Evolutionary conservation across 2,888 invertebrate species (phyloP), one percentile per base, ranked within the genome.

Genomic region (Agriotes lineatus): DNA sequence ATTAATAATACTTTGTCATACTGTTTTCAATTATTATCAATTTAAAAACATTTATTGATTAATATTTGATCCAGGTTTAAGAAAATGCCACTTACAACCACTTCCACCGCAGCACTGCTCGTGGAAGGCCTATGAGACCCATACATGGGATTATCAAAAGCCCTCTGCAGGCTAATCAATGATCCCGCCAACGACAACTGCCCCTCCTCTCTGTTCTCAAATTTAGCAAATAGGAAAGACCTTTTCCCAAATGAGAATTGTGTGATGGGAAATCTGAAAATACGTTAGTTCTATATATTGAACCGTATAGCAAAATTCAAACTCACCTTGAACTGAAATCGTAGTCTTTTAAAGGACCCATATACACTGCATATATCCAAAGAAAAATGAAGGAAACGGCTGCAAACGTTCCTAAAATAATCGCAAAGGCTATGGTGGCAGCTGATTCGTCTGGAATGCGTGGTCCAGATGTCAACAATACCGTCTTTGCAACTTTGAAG

Each of bases 61-160:
- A n/a, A n/a, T n/a, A n/a, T n/a, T n/a, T n/a, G n/a, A n/a, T n/a
- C n/a, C n/a, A n/a, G n/a, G 2, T 10, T 35, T 35, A 6, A 10
- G n/a, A 39, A 39, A n/a, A 2, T 16, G 7, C 9, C 14, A 52
- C 52, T 35, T 45, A 63, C 63, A 16, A 58, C 30, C n/a, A 58
- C 39, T 19, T 58, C 58, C 0, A 65, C 18, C 2, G 42, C 48
- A 4, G 10, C 25, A 16, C 10, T 30, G 25, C 59, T 54, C 9
- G 69, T 66, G 5, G 69, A 57, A 1, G 61, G 67, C 65, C 54
- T 44, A 30, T 35, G 16, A 9, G 65, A 6, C 12, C 76, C 77
- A 63, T 75, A 81, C 76, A 79, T 70, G 0, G 82, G 81, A 71
- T 81, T 82, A 44, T 81, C 81, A 61, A 81, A 81, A 1, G 79